A percentile compares a stretch with the other conserved stretches of the same genome.
These are phyloP conservation scores for Temnothorax ravouxi DNA, from an alignment of 2,888 invertebrate genomes.

Conservation along the genomic window DNA sequence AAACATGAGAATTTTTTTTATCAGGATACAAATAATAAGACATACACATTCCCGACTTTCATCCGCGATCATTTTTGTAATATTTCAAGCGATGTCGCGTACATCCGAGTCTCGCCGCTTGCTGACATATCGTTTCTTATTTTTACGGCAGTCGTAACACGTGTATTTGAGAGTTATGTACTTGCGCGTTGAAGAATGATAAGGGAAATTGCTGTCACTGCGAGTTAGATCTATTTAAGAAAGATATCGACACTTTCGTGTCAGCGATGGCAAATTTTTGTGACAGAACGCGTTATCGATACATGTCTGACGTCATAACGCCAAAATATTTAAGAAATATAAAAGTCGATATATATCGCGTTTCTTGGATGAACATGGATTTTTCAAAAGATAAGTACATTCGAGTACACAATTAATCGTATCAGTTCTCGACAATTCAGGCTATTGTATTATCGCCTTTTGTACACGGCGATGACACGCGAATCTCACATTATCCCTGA, in stretches of 20 bases:
- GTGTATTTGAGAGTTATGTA: neutral
- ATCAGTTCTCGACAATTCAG: neutral
- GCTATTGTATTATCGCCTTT: conserved; percentile 7
- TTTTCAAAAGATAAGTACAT: conserved; percentile 67
- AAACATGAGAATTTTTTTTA: no score
- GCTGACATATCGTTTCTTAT: conserved; percentile 7
- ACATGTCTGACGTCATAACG: neutral
- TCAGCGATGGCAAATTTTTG: neutral
- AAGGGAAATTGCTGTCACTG: conserved; percentile 13
- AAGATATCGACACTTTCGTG: neutral
- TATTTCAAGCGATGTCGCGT: conserved; percentile 36
- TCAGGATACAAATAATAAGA: neutral
- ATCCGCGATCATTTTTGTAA: neutral
- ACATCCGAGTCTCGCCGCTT: conserved; percentile 36
- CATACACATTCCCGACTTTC: neutral
- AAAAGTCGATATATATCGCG: conserved; percentile 9
- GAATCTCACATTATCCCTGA: conserved; percentile 2
- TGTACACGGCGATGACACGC: neutral
- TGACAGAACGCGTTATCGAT: neutral
- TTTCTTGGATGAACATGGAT: conserved; percentile 24
- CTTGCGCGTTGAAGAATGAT: neutral
- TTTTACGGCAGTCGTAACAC: conserved; percentile 49
- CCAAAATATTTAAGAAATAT: neutral
- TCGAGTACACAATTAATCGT: neutral
- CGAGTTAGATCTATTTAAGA: conserved; percentile 17